These are phyloP conservation scores for Caenorhabditis japonica DNA, from an alignment of 2,888 invertebrate genomes.

Conservation along the genomic window DNA sequence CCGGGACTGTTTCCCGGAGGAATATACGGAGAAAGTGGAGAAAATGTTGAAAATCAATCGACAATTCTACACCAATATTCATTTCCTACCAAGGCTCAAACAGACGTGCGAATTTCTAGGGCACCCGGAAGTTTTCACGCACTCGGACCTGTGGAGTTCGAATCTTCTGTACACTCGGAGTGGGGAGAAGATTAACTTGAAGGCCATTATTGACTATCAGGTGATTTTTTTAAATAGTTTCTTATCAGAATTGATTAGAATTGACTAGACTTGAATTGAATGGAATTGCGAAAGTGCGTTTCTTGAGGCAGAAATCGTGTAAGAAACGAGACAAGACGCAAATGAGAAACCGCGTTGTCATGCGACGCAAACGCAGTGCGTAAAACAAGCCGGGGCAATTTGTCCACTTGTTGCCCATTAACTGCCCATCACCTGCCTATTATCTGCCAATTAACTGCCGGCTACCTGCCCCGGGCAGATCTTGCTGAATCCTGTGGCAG, in stretches of 20 bases:
- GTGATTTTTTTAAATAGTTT: conserved; percentile 9
- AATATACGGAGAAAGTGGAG: conserved; percentile 28
- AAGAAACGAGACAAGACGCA: too few species aligned
- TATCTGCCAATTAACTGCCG: too few species aligned
- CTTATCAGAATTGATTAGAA: too few species aligned
- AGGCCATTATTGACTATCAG: conserved; percentile 49
- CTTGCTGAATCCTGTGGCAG: too few species aligned
- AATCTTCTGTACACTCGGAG: conserved; percentile 33
- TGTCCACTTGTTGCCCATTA: too few species aligned
- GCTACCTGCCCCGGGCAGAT: too few species aligned
- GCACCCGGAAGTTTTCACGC: conserved; percentile 33
- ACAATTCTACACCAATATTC: conserved; percentile 17
- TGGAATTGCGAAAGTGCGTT: not conserved
- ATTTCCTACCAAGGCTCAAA: conserved; percentile 10
- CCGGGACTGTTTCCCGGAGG: conserved; percentile 14
- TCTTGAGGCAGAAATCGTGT: too few species aligned
- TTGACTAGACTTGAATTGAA: too few species aligned
- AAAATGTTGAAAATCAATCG: conserved; percentile 19
- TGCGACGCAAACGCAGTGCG: too few species aligned
- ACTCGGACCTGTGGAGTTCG: conserved; percentile 36
- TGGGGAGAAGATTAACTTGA: conserved; percentile 22
- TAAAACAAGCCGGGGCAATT: too few species aligned
- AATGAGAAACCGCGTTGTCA: too few species aligned
- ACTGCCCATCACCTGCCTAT: too few species aligned
- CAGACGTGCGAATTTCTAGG: conserved; percentile 25